phyloP scores from a whole-genome alignment of 1,140 invertebrate genomes.

The Drosophila rufa region DNA sequence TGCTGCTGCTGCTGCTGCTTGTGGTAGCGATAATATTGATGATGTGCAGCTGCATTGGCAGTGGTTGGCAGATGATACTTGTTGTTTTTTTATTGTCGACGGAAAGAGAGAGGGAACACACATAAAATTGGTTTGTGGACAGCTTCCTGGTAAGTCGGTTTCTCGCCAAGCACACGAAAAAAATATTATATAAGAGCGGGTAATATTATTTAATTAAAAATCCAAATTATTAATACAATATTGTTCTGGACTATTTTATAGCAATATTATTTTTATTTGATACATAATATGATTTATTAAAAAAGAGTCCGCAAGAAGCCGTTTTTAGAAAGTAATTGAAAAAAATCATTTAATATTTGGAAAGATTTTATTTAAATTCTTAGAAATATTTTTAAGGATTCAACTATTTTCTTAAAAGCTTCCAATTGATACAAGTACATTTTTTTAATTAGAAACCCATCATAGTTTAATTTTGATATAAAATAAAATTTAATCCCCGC shows the following conservation, averaged over 20 bases:
- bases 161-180: constrained; percentile 1
- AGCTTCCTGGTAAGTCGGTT: constrained; percentile 54
- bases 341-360: too few species aligned
- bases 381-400: not conserved
- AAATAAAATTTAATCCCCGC: not conserved
- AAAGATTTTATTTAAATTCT: not conserved
- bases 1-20: constrained; percentile 57
- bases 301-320: too few species aligned
- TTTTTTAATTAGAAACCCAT: not conserved
- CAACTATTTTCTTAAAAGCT: not conserved
- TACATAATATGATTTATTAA: too few species aligned
- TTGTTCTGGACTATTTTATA: too few species aligned
- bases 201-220: not conserved
- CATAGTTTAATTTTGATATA: not conserved
- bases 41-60: constrained; percentile 67
- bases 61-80: constrained; percentile 70
- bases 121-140: constrained; percentile 70
- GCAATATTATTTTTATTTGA: too few species aligned
- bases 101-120: constrained; percentile 39
- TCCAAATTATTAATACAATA: not conserved
- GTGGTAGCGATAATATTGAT: constrained; percentile 80
- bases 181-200: not conserved
- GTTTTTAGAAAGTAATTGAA: too few species aligned
- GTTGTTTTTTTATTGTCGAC: constrained; percentile 28
- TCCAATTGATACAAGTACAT: not conserved